These are phyloP conservation scores for Heliconius ismenius DNA, from an alignment of 2,888 invertebrate species.

Conservation along the genomic window DNA sequence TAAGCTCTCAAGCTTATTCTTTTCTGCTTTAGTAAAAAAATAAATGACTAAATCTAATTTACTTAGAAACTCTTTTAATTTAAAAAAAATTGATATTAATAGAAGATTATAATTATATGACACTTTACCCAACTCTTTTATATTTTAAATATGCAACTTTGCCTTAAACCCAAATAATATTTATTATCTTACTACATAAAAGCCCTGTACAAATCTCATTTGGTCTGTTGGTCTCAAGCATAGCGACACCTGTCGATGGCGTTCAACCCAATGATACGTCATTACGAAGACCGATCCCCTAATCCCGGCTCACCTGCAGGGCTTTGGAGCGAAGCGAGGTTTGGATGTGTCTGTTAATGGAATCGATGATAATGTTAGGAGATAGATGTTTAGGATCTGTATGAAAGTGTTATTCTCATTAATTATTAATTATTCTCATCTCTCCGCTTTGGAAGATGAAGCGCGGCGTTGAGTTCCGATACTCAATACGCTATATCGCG, in stretches of 20 bases:
- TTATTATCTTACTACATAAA: background rate
- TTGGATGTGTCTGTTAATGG: constrained; percentile 6
- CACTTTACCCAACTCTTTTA: background rate
- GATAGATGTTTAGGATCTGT: background rate
- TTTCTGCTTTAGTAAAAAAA: background rate
- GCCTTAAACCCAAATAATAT: background rate
- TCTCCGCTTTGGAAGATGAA: no score
- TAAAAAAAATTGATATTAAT: no score
- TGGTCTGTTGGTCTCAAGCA: constrained; percentile 31
- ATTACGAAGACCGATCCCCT: constrained; percentile 60
- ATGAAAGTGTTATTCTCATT: background rate
- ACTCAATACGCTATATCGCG: no score
- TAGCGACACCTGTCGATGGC: constrained; percentile 65
- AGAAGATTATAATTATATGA: no score
- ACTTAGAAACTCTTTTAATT: background rate
- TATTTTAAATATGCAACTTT: background rate
- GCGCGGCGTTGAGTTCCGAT: no score
- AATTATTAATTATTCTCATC: no score
- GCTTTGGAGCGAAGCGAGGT: constrained; percentile 20
- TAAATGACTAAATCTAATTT: background rate
- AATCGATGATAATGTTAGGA: constrained; percentile 3
- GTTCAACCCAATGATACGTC: constrained; percentile 64
- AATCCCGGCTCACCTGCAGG: constrained; percentile 70
- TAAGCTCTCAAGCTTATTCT: background rate
- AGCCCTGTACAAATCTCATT: constrained; percentile 29